Evolutionary conservation across 2,888 invertebrate species (phyloP), one percentile per base, ranked within the genome.

Genomic region (Eurytoma adleriae): DNA sequence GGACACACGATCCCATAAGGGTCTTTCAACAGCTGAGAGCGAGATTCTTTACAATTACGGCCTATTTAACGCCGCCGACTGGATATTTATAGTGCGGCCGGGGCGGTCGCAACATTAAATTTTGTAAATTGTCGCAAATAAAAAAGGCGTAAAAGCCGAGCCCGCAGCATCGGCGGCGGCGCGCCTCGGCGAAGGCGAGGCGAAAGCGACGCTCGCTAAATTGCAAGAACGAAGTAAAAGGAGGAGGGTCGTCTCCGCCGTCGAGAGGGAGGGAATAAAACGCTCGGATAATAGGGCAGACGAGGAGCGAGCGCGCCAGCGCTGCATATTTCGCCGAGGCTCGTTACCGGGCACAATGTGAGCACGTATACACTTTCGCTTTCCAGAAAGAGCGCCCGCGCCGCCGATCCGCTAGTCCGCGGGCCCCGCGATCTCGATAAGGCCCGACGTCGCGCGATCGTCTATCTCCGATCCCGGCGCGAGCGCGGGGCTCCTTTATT

Each of bases 281-380:
- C 52, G 52, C 18, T 62, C 54, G 68, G 40, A 59, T 62, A 68
- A 73, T 61, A 68, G 68, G 62, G 27, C 40, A 24, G 20, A 61
- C 66, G 64, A 54, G 50, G n/a, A 27, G 20, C 24, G 24, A 24
- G 24, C 24, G 24, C 24, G 71, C 27, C 62, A 64, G 48, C 64
- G 64, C 40, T 40, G 64, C 64, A 64, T 64, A 40, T 40, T 40
- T 40, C 18, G 64, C 48, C 84, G 83, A 80, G 82, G 83, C 84
- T 83, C 82, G 83, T 84, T 86, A 86, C 86, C 40, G 40, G 7
- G 40, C 40, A 40, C 40, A 40, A 40, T 40, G 40, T 40, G 40
- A 10, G 48, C 30, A 30, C 30, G 5, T 27, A 83, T 86, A 84
- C 85, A 86, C 86, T 87, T 86, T 85, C 79, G 66, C 61, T 79